Percentiles rank a stretch among this genome's conserved stretches.
These are phyloP conservation scores for Pharmacophagus antenor DNA, from an alignment of 2,888 invertebrate species.

Conservation along the genomic window DNA sequence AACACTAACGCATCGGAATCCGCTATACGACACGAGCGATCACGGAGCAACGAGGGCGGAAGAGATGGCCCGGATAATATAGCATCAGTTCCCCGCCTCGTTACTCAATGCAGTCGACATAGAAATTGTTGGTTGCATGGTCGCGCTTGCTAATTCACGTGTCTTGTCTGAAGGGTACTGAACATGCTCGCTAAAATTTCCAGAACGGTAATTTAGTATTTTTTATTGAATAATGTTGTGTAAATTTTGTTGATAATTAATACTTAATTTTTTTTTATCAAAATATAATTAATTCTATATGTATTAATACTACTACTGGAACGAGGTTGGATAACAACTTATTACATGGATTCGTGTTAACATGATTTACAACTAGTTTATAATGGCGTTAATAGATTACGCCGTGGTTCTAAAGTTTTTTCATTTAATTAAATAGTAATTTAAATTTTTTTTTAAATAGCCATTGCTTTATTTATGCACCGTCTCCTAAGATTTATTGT, in stretches of 20 bases:
- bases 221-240: conserved; percentile 6
- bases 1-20: conserved; percentile 68
- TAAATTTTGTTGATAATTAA: neutral
- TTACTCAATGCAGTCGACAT: conserved; percentile 73
- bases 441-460: neutral
- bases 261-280: neutral
- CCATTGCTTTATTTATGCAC: neutral
- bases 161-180: conserved; percentile 62
- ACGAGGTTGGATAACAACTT: too few relatives aligned
- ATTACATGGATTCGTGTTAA: too few relatives aligned
- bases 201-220: conserved; percentile 12
- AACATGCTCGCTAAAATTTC: conserved; percentile 20
- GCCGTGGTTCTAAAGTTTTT: too few relatives aligned
- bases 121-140: conserved; percentile 71
- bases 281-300: neutral
- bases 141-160: conserved; percentile 54
- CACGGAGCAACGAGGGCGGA: conserved; percentile 75
- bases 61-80: conserved; percentile 77
- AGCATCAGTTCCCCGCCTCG: conserved; percentile 68
- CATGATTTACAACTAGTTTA: too few relatives aligned
- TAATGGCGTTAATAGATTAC: too few relatives aligned
- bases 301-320: too few relatives aligned
- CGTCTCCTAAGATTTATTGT: conserved; percentile 9
- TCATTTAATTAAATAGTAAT: neutral
- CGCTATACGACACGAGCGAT: conserved; percentile 75